A percentile compares a stretch with the other conserved stretches of the same genome.
Conservation (phyloP, 2,888 invertebrate genomes). For the Clepsis dumicolana region DNA sequence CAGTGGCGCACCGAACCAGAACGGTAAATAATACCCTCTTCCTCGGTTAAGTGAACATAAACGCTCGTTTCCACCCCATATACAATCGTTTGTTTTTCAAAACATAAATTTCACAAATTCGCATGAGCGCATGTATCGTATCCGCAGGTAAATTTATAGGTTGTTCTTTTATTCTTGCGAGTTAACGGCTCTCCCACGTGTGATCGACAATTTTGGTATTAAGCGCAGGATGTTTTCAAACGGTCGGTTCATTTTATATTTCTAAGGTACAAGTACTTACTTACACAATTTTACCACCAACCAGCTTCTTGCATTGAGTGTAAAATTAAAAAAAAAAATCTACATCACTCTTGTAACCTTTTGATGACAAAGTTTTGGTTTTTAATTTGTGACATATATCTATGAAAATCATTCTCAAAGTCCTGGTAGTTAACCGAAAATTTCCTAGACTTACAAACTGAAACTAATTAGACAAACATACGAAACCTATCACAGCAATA, state of each 20-base stretch:
- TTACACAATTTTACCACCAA: no score
- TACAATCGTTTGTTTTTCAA: constrained; percentile 85
- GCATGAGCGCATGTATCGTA: constrained; percentile 71
- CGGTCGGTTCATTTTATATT: neutral
- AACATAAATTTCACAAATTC: constrained; percentile 84
- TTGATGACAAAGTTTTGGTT: no score
- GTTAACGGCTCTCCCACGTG: constrained; percentile 27
- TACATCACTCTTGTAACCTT: no score
- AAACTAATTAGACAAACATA: neutral
- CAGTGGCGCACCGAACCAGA: constrained; percentile 84
- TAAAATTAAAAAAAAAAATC: no score
- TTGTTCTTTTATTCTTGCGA: constrained; percentile 31
- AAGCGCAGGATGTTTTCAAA: neutral
- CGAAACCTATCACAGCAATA: neutral
- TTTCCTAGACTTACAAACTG: neutral
- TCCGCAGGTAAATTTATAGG: constrained; percentile 48
- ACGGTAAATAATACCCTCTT: constrained; percentile 86
- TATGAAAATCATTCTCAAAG: no score
- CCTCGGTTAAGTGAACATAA: constrained; percentile 86
- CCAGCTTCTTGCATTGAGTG: no score
- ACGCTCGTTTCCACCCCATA: constrained; percentile 86
- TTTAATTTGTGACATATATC: no score
- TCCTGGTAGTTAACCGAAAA: no score
- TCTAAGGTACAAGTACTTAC: no score
- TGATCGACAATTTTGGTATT: neutral